Base-by-base conservation (phyloP, 2,888 invertebrate genomes). In the Troilus luridus region DNA sequence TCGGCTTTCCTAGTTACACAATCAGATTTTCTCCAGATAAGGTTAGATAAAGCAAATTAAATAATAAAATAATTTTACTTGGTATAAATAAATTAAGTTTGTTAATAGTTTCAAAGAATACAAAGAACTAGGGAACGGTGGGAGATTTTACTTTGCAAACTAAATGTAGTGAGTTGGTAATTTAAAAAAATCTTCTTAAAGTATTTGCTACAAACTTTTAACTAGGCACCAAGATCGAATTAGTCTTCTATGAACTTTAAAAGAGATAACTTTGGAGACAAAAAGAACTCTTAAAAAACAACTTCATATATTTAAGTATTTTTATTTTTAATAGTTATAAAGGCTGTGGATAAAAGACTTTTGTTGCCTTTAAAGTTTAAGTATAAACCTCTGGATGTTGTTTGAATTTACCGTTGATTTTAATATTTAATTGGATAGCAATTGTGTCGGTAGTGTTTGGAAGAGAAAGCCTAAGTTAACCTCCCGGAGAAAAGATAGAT, bases 371-470 rank as follows among this genome's bases (percentile, higher is more conserved):
- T 77, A 27, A 41, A 27, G 27, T 77, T 77, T 77, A 77, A 41
- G 24, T 77, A 41, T 77, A 77, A 77, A 77, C 72, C 24, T 8
- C 41, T 77, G 19, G 72, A 77, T 77, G 72, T 77, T 77, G 72
- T 77, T 77, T 27, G 72, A 77, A 77, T 77, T 77, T 41, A 41
- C 17, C 8, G 27, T 41, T 77, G 27, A 77, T 77, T 77, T 77
- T 77, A 77, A 77, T 77, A 77, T 77, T 77, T 77, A 77, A 77
- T 77, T 77, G 72, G 27, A 77, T 77, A 77, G 17, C 72, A 77
- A 77, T 77, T 77, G 72, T 41, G 72, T 77, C 12, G 17, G 17
- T 17, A 77, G 41, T 8, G 27, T 64, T 64, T 24, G n/a, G 24
- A 64, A 64, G 64, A 24, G 64, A 17, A 6, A 27, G 41, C 27